Conservation (phyloP, 2,888 invertebrate genomes). For the Bombyx huttoni region DNA sequence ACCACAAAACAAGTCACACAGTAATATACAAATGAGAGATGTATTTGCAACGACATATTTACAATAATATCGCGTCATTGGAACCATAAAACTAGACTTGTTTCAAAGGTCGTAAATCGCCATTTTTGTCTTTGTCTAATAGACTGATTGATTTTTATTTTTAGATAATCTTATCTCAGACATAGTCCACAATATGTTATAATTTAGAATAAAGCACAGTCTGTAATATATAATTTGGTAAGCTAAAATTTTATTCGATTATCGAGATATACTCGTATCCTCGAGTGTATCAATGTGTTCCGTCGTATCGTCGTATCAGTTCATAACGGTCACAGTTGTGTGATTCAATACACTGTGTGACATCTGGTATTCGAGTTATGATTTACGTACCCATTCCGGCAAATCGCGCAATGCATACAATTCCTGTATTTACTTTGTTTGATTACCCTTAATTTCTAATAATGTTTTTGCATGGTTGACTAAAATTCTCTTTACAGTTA, state of each 20-base stretch:
- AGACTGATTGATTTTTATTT: no score
- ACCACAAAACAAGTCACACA: no score
- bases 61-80: no score
- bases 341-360: constrained; percentile 1
- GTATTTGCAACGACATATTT: no score
- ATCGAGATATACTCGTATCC: not conserved
- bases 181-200: not conserved
- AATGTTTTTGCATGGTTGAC: not conserved
- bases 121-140: no score
- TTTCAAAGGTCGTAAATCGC: no score
- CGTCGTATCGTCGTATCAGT: no score
- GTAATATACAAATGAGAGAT: no score
- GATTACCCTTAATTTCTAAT: not conserved
- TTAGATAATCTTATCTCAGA: not conserved
- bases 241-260: not conserved
- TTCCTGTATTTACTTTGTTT: not conserved
- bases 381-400: constrained; percentile 4
- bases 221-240: not conserved
- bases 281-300: not conserved
- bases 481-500: not conserved
- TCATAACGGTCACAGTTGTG: not conserved
- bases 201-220: not conserved
- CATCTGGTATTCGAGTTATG: constrained; percentile 5
- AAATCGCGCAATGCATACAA: constrained; percentile 2
- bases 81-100: no score